Percentiles rank a stretch among this genome's conserved stretches.
These are phyloP conservation scores for Bacillus rossius DNA, from an alignment of 1,140 invertebrate species.

Conservation along the genomic window DNA sequence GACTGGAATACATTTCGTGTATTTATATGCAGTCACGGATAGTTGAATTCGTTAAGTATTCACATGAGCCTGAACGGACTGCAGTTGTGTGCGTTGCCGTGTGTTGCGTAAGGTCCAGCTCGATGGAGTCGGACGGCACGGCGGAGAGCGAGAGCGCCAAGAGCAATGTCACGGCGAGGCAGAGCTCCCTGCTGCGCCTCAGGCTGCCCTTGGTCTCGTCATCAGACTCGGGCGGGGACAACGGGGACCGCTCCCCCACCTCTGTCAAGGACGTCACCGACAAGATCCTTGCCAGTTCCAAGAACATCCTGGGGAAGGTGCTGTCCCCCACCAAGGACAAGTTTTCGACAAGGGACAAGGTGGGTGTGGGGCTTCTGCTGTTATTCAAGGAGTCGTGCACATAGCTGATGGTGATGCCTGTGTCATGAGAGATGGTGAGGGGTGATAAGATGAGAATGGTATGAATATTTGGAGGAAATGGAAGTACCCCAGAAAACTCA, in stretches of 20 bases:
- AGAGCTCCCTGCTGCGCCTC: constrained; percentile 6
- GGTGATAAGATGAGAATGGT: not conserved
- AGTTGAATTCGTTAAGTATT: too few relatives aligned
- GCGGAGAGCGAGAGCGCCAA: constrained; percentile 7
- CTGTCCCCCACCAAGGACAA: constrained; percentile 70
- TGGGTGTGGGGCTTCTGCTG: not conserved
- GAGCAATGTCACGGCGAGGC: constrained; percentile 4
- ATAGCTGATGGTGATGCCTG: not conserved
- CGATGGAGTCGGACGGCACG: constrained; percentile 7
- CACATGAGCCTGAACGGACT: too few relatives aligned
- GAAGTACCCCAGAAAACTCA: not conserved
- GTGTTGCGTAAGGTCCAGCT: not conserved
- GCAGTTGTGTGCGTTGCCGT: too few relatives aligned
- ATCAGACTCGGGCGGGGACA: not conserved
- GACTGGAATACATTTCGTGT: too few relatives aligned
- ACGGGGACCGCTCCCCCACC: constrained; percentile 37
- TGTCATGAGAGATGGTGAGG: not conserved
- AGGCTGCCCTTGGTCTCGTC: constrained; percentile 12
- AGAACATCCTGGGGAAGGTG: constrained; percentile 72
- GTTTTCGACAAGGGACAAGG: constrained; percentile 27
- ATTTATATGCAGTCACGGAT: too few relatives aligned
- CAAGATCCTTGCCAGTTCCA: constrained; percentile 65
- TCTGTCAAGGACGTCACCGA: constrained; percentile 67
- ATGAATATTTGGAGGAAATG: not conserved
- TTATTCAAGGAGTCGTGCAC: not conserved